Evolutionary conservation across 2,888 invertebrate genomes (phyloP), one percentile per base, ranked within the genome.

Genomic region (Agrotis ipsilon): DNA sequence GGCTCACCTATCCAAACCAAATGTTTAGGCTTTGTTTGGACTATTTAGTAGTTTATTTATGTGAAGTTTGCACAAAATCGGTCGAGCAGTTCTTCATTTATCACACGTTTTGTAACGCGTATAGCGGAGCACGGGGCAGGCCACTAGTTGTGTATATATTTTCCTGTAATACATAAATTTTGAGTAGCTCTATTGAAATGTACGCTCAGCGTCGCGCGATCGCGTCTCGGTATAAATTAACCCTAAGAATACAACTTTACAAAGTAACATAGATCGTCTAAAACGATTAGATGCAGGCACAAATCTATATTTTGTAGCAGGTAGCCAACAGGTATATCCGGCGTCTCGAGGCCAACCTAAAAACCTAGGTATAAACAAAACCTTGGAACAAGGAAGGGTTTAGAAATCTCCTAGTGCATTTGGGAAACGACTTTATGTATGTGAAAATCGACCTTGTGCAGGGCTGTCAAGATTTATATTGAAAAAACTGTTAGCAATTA

Each of bases 371-470:
- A 27, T 27, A 73, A 39, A 13, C 16, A 27, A 6, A 67, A 52
- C 85, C 86, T 85, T 85, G 77, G 67, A 48, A 0, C 21, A 5
- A 80, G 86, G 84, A 85, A 83, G 68, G 79, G 75, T 80, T 85
- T 85, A 83, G 85, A 85, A 85, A 85, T 82, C 85, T 75, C 72
- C 21, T 61, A 71, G 75, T 58, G 43, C 45, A 72, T 72, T 80
- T 83, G 62, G 76, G 68, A 81, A 83, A 85, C 75, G 55, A 61
- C 57, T 59, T 46, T 55, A 64, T 60, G 51, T 52, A 60, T 68
- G 65, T 73, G 71, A 75, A 81, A 80, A 72, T 58, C 72, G 18
- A 71, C 84, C 83, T 85, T 85, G 49, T 0, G 0, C 68, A 84
- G 85, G 84, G 84, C 52, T 79, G 63, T 1, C 77, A 43, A 49